Evolutionary conservation across 2,888 invertebrate species (phyloP), one percentile per base, ranked within the genome.

Genomic region (Polydrusus cervinus): DNA sequence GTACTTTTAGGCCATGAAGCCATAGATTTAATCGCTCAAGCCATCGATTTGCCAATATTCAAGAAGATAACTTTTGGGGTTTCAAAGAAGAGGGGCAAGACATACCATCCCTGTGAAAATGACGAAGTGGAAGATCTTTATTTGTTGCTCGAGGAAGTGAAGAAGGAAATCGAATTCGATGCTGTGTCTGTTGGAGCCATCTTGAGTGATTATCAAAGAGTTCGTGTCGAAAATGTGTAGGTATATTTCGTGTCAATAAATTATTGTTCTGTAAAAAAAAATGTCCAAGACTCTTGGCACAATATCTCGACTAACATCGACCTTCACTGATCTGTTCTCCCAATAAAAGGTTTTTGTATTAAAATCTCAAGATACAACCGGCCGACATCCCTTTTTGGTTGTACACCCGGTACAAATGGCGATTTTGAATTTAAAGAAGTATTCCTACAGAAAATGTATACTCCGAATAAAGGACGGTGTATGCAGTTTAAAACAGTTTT

Each of bases 71-170:
- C 98, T 70, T 90, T 91, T 80, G 99, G 99, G 47, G 90, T 91
- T 79, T 95, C 97, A n/a, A 88, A 93, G 65, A 92, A 94, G 86
- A 92, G 92, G 83, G 93, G 93, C 64, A 92, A 93, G 86, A 90
- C 92, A 81, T 97, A 97, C 87, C 89, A 91, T 68, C 94, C 94
- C 69, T 95, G 94, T 25, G 92, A 92, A 43, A 92, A 94, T 83
- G 98, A 94, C 83, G 99, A 99, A 90, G 99, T 99, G 49, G 99
- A 99, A 88, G 99, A 99, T 89, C 90, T 99, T 43, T 98, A 92
- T 87, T 90, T 92, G 81, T 90, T 99, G 72, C 89, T 99, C 61
- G 87, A 89, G 81, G 91, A 91, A 86, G 90, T 97, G 66, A 83
- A 94, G 93, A 90, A 93, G 92, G 88, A 85, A 40, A 65, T 86